These are phyloP conservation scores for Baryphthengus martii DNA, from an alignment of 2,113 vertebrate species.

Conservation along the genomic window DNA sequence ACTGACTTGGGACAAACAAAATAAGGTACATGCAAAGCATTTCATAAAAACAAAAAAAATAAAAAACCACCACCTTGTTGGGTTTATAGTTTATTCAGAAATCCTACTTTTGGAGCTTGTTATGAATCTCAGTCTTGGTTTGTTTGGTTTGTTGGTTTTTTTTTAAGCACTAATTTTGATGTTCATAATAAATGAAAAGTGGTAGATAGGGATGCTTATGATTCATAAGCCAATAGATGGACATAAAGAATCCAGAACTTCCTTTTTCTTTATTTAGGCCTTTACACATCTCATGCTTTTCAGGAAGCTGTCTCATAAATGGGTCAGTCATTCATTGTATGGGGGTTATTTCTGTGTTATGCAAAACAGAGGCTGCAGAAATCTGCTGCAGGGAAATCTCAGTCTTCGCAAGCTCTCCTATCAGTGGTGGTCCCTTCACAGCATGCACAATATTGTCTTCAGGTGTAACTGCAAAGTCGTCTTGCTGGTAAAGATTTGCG, in stretches of 20 bases:
- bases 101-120: not conserved
- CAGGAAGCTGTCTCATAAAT: not conserved
- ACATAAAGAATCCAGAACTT: not conserved
- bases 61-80: not conserved
- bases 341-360: not conserved
- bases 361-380: not conserved
- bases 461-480: not conserved
- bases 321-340: fast-evolving
- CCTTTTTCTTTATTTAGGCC: not conserved
- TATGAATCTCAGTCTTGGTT: not conserved
- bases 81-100: not conserved
- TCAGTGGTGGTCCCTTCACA: not conserved
- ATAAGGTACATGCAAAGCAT: not conserved
- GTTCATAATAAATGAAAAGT: not conserved
- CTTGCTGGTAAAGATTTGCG: not conserved
- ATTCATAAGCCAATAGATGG: not conserved
- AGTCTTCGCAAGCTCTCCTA: not conserved
- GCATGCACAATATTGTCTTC: not conserved
- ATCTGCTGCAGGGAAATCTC: not conserved
- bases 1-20: not conserved
- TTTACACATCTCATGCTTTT: not conserved
- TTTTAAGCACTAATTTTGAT: not conserved
- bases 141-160: not conserved
- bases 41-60: not conserved
- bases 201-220: not conserved